Evolutionary conservation across 2,888 invertebrate genomes (phyloP).

Genomic region (Timema cristinae): DNA sequence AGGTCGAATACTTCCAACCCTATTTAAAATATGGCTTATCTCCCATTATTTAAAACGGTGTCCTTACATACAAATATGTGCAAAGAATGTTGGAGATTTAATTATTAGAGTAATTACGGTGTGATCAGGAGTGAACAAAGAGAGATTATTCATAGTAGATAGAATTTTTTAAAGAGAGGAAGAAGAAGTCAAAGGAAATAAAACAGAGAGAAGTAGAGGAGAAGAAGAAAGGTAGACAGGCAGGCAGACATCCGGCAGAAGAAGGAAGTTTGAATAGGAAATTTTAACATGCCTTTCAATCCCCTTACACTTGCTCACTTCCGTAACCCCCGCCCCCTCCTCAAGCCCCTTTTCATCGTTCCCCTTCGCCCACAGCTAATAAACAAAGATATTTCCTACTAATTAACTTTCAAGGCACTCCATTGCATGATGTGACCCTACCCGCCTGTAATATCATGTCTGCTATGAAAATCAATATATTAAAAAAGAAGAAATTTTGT

Average conservation of each 20-base stretch:
- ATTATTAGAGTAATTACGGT: too few relatives aligned
- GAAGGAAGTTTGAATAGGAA: not conserved
- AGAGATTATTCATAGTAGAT: too few relatives aligned
- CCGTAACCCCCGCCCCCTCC: not conserved
- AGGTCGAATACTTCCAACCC: too few relatives aligned
- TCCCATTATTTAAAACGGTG: too few relatives aligned
- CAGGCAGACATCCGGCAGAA: not conserved
- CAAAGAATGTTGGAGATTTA: too few relatives aligned
- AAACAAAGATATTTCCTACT: constrained; percentile 29
- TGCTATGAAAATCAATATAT: constrained; percentile 4
- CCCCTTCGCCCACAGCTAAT: constrained; percentile 21
- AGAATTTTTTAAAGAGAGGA: too few relatives aligned
- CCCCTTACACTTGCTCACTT: not conserved
- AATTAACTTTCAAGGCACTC: constrained; percentile 25
- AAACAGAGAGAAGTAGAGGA: not conserved
- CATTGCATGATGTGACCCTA: not conserved
- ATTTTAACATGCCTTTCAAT: constrained; percentile 7
- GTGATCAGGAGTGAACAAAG: too few relatives aligned
- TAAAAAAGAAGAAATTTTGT: too few relatives aligned
- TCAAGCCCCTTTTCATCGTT: constrained; percentile 8
- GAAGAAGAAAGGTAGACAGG: not conserved
- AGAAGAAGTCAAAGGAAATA: too few relatives aligned
- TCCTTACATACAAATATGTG: too few relatives aligned
- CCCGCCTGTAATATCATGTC: too few relatives aligned
- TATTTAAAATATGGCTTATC: too few relatives aligned